phyloP scores from a whole-genome alignment of 2,797 vertebrate species.

The Chanos chanos region DNA sequence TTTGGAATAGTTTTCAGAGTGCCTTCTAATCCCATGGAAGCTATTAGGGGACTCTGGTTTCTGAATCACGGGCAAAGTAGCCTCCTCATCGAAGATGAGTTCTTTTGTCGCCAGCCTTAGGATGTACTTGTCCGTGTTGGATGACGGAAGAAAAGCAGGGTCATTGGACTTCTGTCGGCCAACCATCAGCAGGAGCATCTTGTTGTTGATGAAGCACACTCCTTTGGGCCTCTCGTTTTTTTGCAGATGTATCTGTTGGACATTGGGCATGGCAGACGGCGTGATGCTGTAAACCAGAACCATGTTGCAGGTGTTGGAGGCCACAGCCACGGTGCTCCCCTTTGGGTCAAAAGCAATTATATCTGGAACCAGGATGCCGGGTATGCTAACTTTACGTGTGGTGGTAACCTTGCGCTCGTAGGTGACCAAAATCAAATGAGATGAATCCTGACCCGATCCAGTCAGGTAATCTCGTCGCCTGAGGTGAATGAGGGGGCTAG shows the following conservation, averaged over 20 bases:
- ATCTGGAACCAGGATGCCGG: conserved; percentile 90
- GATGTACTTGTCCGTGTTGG: conserved; percentile 84
- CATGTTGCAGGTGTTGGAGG: conserved; percentile 85
- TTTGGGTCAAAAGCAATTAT: conserved; percentile 82
- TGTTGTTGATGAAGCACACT: conserved; percentile 84
- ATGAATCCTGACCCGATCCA: conserved; percentile 84
- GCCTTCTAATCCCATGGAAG: conserved; percentile 71
- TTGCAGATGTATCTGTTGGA: conserved; percentile 87
- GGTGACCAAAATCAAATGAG: conserved; percentile 86
- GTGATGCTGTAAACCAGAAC: conserved; percentile 87
- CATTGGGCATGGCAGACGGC: conserved; percentile 77
- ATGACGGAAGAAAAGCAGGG: conserved; percentile 83
- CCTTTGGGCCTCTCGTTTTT: conserved; percentile 89
- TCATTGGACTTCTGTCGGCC: conserved; percentile 85
- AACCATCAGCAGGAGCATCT: conserved; percentile 82
- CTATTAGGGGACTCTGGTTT: conserved; percentile 57
- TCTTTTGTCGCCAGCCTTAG: conserved; percentile 80
- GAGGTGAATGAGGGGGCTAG: conserved; percentile 79
- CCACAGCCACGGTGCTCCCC: conserved; percentile 81
- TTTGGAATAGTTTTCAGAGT: conserved; percentile 68
- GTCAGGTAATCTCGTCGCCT: conserved; percentile 77
- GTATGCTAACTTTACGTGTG: conserved; percentile 85
- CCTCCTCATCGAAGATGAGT: conserved; percentile 64
- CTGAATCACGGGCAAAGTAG: conserved; percentile 41
- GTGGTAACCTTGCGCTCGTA: conserved; percentile 84